Evolutionary conservation across 1,140 invertebrate genomes (phyloP), one percentile per base, ranked within the genome.

Genomic region (Anastatus disparis): DNA sequence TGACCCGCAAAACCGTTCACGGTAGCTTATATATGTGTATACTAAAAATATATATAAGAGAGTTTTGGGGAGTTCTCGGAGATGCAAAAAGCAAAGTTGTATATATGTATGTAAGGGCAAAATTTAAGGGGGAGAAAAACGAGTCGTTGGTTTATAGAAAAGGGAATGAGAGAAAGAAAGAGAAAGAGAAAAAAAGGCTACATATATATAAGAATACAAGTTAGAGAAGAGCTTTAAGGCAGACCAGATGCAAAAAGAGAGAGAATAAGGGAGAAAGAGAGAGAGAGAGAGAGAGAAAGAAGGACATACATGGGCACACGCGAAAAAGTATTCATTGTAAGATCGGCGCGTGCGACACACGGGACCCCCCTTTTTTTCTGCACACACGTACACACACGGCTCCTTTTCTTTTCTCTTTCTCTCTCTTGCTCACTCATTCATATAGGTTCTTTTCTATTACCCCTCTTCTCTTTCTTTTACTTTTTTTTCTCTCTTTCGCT

Each of bases 241-340:
- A 80, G n/a, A 78, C 82, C 84, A 85, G 84, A 85, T 85, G 84
- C 78, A 79, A 76, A 75, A 71, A 72, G 72, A 56, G 61, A 64
- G 50, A 71, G 65, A 72, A 70, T 72, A 76, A 74, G 74, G 68
- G 79, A 8, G 50, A 6, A 24, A 15, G 24, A 46, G 35, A n/a
- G 46, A 44, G n/a, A 27, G n/a, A 17, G 7, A 35, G 15, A 53
- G 2, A 31, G 8, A 24, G 9, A 17, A 8, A 38, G 24, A 58
- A 17, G n/a, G 10, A 59, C 44, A 0, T 15, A 44, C 22, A 22
- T 62, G 52, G 78, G 80, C 79, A 78, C 77, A 82, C 79, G 79
- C 79, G 80, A 82, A 78, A n/a, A 81, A 83, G 84, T 81, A 79
- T 77, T 80, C 79, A 85, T 85, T 84, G 84, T 85, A 86, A 85